Conservation (phyloP, 2,113 vertebrate genomes). For the Panurus biarmicus region DNA sequence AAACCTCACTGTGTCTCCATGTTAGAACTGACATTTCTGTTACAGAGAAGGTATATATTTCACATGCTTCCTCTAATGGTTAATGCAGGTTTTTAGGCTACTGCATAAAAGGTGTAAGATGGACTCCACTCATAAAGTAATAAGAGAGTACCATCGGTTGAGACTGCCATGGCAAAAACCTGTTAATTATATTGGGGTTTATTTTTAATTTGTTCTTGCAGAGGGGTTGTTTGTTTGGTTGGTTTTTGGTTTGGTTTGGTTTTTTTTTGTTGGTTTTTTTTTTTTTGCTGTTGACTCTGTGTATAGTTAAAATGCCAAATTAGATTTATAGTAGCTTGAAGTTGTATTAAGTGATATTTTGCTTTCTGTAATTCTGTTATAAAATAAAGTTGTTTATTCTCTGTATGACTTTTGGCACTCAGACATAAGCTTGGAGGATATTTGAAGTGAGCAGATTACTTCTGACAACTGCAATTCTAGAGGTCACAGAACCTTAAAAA, state of each 20-base stretch:
- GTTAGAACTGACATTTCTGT: slow-evolving; percentile 69
- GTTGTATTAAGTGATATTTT: slow-evolving; percentile 80
- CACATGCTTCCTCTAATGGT: slow-evolving; percentile 53
- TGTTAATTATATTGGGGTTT: slow-evolving; percentile 61
- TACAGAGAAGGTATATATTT: slow-evolving; percentile 34
- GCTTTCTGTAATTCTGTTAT: slow-evolving; percentile 88
- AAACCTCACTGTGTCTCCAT: slow-evolving; percentile 64
- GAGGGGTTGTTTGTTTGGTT: neutral
- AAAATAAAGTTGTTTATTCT: slow-evolving; percentile 98
- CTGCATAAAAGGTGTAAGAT: neutral
- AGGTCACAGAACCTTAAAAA: neutral
- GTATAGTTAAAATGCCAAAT: slow-evolving; percentile 76
- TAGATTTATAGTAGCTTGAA: slow-evolving; percentile 84
- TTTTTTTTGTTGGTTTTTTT: no score
- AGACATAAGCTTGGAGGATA: neutral
- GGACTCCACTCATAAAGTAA: slow-evolving; percentile 11
- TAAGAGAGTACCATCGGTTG: slow-evolving; percentile 26
- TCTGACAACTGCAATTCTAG: neutral
- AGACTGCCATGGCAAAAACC: slow-evolving; percentile 55
- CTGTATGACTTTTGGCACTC: slow-evolving; percentile 22
- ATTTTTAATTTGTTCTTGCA: slow-evolving; percentile 33
- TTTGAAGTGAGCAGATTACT: neutral
- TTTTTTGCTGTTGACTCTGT: slow-evolving; percentile 63
- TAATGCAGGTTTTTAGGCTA: slow-evolving; percentile 38
- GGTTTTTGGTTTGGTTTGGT: no score